A percentile compares a stretch with the other conserved stretches of the same genome.
phyloP scores from a whole-genome alignment of 2,888 invertebrate genomes.

The Crossocerus cetratus region DNA sequence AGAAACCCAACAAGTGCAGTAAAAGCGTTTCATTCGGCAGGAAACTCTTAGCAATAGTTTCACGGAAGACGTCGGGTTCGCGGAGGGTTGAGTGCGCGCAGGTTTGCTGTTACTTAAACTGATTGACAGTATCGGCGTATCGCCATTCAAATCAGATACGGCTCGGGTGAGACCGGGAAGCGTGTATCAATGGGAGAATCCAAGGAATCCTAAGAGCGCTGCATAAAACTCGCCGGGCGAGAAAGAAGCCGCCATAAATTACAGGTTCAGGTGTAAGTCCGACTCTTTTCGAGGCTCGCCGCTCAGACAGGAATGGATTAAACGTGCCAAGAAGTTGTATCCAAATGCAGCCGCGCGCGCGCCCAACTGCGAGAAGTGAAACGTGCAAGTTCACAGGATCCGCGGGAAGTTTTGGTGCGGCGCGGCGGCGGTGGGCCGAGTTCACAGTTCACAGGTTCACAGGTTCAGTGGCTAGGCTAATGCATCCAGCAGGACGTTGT shows the following conservation, averaged over 20 bases:
- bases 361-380: too few relatives aligned
- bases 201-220: slow-evolving; percentile 3
- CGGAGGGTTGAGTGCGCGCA: too few relatives aligned
- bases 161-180: not conserved
- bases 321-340: slow-evolving; percentile 53
- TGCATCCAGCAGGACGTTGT: slow-evolving; percentile 46
- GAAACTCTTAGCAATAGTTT: too few relatives aligned
- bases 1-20: too few relatives aligned
- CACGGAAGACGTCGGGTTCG: too few relatives aligned
- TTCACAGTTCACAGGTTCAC: too few relatives aligned
- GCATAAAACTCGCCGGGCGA: slow-evolving; percentile 20
- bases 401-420: too few relatives aligned
- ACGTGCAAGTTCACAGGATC: too few relatives aligned
- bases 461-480: slow-evolving; percentile 35
- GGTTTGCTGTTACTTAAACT: too few relatives aligned
- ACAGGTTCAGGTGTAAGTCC: slow-evolving; percentile 46
- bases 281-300: slow-evolving; percentile 30
- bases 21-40: too few relatives aligned
- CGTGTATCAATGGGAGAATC: not conserved
- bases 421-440: too few relatives aligned
- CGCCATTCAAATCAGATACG: not conserved
- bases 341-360: slow-evolving; percentile 37
- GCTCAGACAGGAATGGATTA: slow-evolving; percentile 56
- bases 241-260: slow-evolving; percentile 53
- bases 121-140: too few relatives aligned